Evolutionary conservation across 2,797 vertebrate genomes (phyloP).

Genomic region (Gymnocypris eckloni): DNA sequence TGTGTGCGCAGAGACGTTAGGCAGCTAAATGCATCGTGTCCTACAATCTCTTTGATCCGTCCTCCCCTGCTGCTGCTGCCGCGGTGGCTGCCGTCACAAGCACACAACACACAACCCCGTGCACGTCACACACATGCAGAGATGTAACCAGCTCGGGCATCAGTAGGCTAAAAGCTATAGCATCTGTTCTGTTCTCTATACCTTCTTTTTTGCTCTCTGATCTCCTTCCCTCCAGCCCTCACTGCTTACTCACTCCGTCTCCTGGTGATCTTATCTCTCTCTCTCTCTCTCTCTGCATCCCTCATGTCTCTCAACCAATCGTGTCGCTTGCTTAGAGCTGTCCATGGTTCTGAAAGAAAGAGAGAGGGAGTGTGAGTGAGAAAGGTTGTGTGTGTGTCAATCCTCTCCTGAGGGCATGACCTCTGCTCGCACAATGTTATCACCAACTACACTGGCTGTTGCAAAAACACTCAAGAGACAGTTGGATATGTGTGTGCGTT

Average conservation of each 20-base stretch:
- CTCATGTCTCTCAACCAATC: constrained; percentile 26
- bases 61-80: constrained; percentile 46
- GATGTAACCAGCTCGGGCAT: constrained; percentile 25
- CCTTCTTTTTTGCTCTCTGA: constrained; percentile 35
- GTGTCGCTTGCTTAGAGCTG: constrained; percentile 56
- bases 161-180: constrained; percentile 32
- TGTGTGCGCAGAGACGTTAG: constrained; percentile 32
- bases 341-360: constrained; percentile 50
- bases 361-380: background rate
- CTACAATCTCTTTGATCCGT: constrained; percentile 43
- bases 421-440: constrained; percentile 56
- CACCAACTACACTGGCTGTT: constrained; percentile 32
- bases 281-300: constrained; percentile 48
- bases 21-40: constrained; percentile 49
- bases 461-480: constrained; percentile 35
- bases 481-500: background rate
- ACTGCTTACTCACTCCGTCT: constrained; percentile 35
- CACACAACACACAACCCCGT: constrained; percentile 47
- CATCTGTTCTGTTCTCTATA: constrained; percentile 32
- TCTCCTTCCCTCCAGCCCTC: constrained; percentile 38
- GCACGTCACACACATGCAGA: constrained; percentile 33
- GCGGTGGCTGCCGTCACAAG: constrained; percentile 15
- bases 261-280: constrained; percentile 1
- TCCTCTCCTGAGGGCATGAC: constrained; percentile 51
- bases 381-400: constrained; percentile 11